Percentiles rank a stretch among this genome's conserved stretches.
Conservation (phyloP, 2,888 invertebrate genomes). For the Ophion costatus region DNA sequence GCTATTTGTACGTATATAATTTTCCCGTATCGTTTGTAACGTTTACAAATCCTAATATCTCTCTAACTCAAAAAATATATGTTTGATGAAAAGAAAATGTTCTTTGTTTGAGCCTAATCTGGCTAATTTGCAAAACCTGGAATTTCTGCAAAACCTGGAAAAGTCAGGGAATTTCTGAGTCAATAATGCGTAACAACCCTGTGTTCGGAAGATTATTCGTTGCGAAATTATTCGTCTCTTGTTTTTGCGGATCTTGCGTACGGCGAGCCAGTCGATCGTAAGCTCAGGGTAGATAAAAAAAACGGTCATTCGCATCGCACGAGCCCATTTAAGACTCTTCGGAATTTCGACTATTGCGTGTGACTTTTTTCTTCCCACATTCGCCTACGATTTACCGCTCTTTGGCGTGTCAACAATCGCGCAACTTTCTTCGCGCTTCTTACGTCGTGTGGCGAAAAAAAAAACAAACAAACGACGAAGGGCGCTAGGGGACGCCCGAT, state of each 20-base stretch:
- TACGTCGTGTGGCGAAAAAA: background rate
- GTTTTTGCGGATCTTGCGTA: background rate
- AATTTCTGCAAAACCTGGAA: too few species aligned
- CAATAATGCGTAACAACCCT: too few species aligned
- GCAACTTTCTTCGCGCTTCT: background rate
- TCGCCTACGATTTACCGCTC: background rate
- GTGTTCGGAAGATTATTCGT: background rate
- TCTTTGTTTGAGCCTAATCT: too few species aligned
- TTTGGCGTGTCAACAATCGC: background rate
- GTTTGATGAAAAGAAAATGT: too few species aligned
- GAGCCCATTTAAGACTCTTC: background rate
- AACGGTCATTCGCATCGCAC: background rate
- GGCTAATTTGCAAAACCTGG: too few species aligned
- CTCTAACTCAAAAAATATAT: too few species aligned
- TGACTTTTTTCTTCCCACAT: background rate
- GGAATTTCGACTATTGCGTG: background rate
- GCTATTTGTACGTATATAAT: too few species aligned
- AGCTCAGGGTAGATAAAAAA: background rate
- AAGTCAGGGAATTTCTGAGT: too few species aligned
- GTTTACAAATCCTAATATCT: too few species aligned
- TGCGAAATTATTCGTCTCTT: background rate
- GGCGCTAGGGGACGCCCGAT: conserved; percentile 54
- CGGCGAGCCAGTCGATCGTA: background rate
- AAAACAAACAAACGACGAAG: conserved; percentile 7
- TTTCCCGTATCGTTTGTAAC: too few species aligned